A percentile compares a stretch with the other conserved stretches of the same genome.
Conservation (phyloP, 2,888 invertebrate species). For the Anarsia innoxiella region DNA sequence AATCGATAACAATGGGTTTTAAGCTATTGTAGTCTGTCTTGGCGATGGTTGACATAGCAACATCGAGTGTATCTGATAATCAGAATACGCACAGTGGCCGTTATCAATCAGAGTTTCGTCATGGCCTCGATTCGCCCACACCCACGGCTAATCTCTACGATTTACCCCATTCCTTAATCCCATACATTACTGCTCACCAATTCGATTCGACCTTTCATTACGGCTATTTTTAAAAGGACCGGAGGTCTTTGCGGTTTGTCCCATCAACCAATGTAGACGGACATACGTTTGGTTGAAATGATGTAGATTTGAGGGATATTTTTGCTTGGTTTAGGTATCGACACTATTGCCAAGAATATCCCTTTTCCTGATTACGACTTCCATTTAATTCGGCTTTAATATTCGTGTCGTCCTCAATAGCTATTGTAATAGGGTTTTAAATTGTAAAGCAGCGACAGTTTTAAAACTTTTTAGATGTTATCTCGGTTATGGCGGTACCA, state of each 20-base stretch:
- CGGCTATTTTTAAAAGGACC: no score
- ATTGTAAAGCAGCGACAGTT: constrained; percentile 17
- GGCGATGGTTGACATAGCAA: no score
- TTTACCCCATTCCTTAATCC: constrained; percentile 67
- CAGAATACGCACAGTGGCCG: constrained; percentile 22
- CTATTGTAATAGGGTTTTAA: constrained; percentile 26
- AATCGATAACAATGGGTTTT: no score
- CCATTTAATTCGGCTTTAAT: constrained; percentile 34
- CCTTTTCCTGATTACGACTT: constrained; percentile 31
- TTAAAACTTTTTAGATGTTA: constrained; percentile 16
- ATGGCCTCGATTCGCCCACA: constrained; percentile 64
- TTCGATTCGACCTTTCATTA: constrained; percentile 26
- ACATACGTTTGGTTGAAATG: constrained; percentile 17
- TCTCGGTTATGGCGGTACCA: constrained; percentile 12
- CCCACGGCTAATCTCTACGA: constrained; percentile 55
- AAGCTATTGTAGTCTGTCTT: no score
- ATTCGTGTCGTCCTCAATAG: constrained; percentile 32
- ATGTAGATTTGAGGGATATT: constrained; percentile 17
- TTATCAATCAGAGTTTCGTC: constrained; percentile 69
- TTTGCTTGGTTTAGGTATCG: constrained; percentile 22
- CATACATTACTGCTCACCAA: constrained; percentile 28
- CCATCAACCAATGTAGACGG: constrained; percentile 20
- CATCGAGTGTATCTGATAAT: no score
- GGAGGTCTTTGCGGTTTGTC: constrained; percentile 26
- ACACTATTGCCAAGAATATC: constrained; percentile 36